Conservation (phyloP, 2,113 vertebrate species). For the Pseudopipra pipra region DNA sequence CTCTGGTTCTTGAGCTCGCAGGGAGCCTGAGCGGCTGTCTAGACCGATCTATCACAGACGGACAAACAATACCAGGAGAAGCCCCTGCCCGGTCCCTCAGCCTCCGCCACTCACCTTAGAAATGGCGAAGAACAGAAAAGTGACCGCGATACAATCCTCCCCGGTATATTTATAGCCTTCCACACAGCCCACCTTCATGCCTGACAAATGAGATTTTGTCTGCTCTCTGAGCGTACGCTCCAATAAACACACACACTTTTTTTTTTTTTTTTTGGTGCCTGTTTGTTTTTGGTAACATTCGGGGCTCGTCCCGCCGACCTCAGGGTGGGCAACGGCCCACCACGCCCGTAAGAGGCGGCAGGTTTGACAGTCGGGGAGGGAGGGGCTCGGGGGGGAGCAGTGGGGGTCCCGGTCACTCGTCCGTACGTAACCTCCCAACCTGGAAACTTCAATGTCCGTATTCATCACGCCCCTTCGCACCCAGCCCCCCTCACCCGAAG, state of each 20-base stretch:
- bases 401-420: not conserved
- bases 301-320: not conserved
- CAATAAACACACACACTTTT: conserved; percentile 42
- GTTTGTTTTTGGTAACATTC: conserved; percentile 27
- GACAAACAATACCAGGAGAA: conserved; percentile 73
- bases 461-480: not conserved
- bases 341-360: not conserved
- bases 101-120: conserved; percentile 67
- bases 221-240: conserved; percentile 43
- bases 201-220: conserved; percentile 68
- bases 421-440: not conserved
- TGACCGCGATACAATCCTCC: conserved; percentile 43
- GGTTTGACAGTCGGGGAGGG: not conserved
- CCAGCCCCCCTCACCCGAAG: not conserved
- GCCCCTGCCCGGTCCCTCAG: conserved; percentile 51
- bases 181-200: conserved; percentile 64
- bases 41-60: conserved; percentile 80
- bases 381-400: not conserved
- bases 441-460: conserved; percentile 36
- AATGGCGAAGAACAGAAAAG: conserved; percentile 57
- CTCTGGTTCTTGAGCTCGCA: conserved; percentile 70
- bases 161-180: conserved; percentile 36
- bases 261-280: not conserved
- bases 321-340: not conserved
- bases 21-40: conserved; percentile 81